phyloP scores from a whole-genome alignment of 2,888 invertebrate species.

The Ryuthela nishihirai region DNA sequence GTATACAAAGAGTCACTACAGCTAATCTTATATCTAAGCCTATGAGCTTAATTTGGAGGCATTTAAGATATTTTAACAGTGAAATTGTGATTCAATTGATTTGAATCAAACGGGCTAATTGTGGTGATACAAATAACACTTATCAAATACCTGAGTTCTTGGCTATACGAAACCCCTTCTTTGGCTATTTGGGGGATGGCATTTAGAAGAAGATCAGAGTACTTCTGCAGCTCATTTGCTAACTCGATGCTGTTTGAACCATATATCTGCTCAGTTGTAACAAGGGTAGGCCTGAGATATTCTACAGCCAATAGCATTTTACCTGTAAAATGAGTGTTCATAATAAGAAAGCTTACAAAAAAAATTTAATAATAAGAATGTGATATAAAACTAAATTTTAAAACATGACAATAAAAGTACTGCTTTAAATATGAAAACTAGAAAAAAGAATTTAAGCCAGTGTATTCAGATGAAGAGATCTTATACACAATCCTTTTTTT shows the following conservation, averaged over 20 bases:
- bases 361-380: too few species aligned
- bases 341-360: too few species aligned
- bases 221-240: constrained; percentile 62
- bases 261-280: constrained; percentile 60
- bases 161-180: constrained; percentile 16
- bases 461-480: too few species aligned
- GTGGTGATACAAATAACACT: constrained; percentile 1
- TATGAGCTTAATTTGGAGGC: neutral
- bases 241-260: constrained; percentile 64
- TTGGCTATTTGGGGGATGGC: constrained; percentile 24
- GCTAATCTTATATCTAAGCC: neutral
- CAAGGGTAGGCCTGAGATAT: constrained; percentile 58
- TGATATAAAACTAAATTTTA: too few species aligned
- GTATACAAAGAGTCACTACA: neutral
- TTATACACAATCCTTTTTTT: too few species aligned
- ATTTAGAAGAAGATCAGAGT: constrained; percentile 56
- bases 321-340: constrained; percentile 6
- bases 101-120: too few species aligned
- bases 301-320: constrained; percentile 47
- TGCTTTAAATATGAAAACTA: too few species aligned
- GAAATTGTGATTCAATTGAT: too few species aligned
- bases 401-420: too few species aligned
- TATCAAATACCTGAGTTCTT: constrained; percentile 16
- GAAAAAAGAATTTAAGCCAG: too few species aligned
- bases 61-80: too few species aligned